Percentiles rank a stretch among this genome's conserved stretches.
Conservation (phyloP, 2,888 invertebrate species). For the Ochropacha duplaris region DNA sequence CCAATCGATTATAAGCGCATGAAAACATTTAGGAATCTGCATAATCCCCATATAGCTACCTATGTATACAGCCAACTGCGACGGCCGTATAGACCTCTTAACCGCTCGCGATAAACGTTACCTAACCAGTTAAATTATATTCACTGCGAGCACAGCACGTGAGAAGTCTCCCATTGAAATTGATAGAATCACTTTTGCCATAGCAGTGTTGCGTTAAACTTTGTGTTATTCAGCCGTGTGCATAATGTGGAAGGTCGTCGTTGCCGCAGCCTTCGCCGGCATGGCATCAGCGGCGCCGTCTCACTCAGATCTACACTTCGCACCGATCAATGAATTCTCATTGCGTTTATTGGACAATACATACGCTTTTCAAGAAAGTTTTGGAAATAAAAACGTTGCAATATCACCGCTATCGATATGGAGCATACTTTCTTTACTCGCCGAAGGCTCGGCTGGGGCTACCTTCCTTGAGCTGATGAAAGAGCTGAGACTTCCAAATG, state of each 20-base stretch:
- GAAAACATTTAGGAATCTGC: constrained; percentile 6
- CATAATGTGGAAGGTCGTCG: constrained; percentile 56
- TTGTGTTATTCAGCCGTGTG: constrained; percentile 36
- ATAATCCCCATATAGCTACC: constrained; percentile 14
- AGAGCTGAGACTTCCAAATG: constrained; percentile 58
- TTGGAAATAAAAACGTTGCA: constrained; percentile 61
- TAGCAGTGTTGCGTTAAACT: constrained; percentile 47
- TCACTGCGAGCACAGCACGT: constrained; percentile 59
- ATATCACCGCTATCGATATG: constrained; percentile 72
- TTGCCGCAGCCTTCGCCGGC: constrained; percentile 36
- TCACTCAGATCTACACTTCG: constrained; percentile 43
- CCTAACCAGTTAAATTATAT: constrained; percentile 61
- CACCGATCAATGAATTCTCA: constrained; percentile 63
- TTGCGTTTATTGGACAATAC: constrained; percentile 64
- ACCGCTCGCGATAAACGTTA: constrained; percentile 42
- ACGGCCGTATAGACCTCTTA: constrained; percentile 21
- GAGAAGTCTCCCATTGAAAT: constrained; percentile 53
- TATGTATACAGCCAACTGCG: constrained; percentile 13
- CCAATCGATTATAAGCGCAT: constrained; percentile 5
- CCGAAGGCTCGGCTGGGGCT: constrained; percentile 70
- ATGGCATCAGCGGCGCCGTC: constrained; percentile 53
- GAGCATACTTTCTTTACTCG: constrained; percentile 68
- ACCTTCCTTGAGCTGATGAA: constrained; percentile 66
- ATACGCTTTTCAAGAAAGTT: constrained; percentile 64
- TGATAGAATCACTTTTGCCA: constrained; percentile 45